Base-by-base conservation (phyloP, 2,113 vertebrate genomes). In the Eurypyga helias region DNA sequence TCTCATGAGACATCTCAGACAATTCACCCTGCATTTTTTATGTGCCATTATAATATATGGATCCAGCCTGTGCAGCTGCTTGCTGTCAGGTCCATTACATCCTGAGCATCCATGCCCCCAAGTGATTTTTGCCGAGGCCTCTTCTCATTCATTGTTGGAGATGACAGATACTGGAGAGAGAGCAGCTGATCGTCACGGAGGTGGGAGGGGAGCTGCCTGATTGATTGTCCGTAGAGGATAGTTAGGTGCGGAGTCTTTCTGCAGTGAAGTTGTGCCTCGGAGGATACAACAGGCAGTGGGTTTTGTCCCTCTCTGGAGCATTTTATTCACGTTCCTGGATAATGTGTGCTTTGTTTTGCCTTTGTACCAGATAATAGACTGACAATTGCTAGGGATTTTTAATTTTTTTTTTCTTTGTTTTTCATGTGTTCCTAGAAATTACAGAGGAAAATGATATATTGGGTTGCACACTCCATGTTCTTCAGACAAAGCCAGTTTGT, bases 51-150 rank as follows among this genome's bases (percentile, higher is more conserved):
- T 87, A 89, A 85, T 89, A 61, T 2, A 58, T 34, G 52, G 49
- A 61, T 81, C 13, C 57, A 90, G 71, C 62, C 48, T 67, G 41
- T 84, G 93, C 91, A 97, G 96, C 89, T 95, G 93, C 89, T 96
- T 90, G 71, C 89, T 93, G 76, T 94, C 93, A 89, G 75, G 79
- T 83, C 82, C 76, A 25, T 95, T 84, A 52, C 41, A 80, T 87
- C 57, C 73, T 75, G 45, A 90, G 54, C 83, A 83, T 89, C 86
- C 49, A 3, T 60, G 69, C 46, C 95, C 64, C 67, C 52, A 33
- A 17, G 87, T 79, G 69, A 65, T 71, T 94, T 49, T 81, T 93
- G 78, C 84, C 36, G 38, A 61, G 83, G 67, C 62, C 38, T 87
- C 64, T 89, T 79, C 79, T 89, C 36, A 17, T 48, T 84, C 69